Conservation (phyloP, 2,888 invertebrate genomes). For the Temnothorax unifasciatus region DNA sequence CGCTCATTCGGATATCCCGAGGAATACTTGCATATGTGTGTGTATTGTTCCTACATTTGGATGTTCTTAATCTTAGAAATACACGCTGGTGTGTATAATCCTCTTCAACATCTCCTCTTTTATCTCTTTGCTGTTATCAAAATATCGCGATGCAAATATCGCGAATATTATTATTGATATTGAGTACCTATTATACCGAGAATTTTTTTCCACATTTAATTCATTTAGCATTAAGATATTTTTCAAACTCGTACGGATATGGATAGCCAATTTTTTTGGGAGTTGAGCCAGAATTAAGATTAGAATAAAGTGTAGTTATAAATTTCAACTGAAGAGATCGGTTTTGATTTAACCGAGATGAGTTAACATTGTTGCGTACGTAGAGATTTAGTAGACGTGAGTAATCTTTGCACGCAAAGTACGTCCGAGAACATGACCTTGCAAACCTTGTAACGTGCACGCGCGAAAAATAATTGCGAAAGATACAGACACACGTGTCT, state of each 20-base stretch:
- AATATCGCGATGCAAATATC: neutral
- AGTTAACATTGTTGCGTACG: slow-evolving; percentile 3
- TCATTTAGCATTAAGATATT: neutral
- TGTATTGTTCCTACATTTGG: slow-evolving; percentile 1
- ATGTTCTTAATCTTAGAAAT: slow-evolving; percentile 30
- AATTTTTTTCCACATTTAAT: neutral
- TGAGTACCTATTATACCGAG: neutral
- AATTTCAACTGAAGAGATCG: neutral
- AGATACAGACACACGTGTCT: slow-evolving; percentile 1
- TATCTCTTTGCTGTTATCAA: neutral
- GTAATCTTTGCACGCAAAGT: neutral
- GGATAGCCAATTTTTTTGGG: too few species aligned
- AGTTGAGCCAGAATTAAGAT: neutral
- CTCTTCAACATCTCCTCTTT: neutral
- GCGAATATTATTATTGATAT: neutral
- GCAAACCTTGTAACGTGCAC: slow-evolving; percentile 11
- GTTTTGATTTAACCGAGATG: neutral
- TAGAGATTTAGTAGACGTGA: neutral
- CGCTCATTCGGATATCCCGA: slow-evolving; percentile 67
- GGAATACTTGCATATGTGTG: slow-evolving; percentile 51
- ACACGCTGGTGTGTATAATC: neutral
- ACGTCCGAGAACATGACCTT: slow-evolving; percentile 7
- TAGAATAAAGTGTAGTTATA: neutral
- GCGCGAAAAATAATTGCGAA: slow-evolving; percentile 17
- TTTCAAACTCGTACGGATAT: neutral